Evolutionary conservation across 1,140 invertebrate species (phyloP).

Genomic region (Homarus americanus): DNA sequence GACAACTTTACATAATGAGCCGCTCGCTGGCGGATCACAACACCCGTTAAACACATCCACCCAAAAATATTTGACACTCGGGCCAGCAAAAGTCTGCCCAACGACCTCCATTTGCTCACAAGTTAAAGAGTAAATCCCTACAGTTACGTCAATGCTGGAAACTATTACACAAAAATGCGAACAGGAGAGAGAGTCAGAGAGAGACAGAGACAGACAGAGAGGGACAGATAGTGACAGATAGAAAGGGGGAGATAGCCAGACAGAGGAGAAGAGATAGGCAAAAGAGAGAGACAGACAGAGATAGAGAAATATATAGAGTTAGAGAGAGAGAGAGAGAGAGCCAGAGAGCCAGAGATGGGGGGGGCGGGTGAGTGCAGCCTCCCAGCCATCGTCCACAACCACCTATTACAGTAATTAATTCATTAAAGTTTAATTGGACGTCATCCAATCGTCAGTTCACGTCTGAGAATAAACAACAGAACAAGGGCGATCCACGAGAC

Average conservation of each 20-base stretch:
- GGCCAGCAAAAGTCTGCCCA: not conserved
- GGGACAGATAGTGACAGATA: too few species aligned
- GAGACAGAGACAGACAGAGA: too few species aligned
- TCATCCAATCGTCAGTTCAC: constrained; percentile 48
- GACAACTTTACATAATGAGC: constrained; percentile 13
- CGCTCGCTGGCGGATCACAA: not conserved
- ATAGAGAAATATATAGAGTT: too few species aligned
- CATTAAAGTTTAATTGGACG: constrained; percentile 63
- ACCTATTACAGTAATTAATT: constrained; percentile 63
- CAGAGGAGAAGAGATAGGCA: too few species aligned
- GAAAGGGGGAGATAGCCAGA: too few species aligned
- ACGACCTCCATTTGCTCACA: constrained; percentile 31
- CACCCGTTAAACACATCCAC: not conserved
- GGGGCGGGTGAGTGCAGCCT: not conserved
- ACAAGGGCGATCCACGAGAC: not conserved
- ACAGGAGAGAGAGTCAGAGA: not conserved
- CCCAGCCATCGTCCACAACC: not conserved
- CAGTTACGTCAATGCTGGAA: constrained; percentile 7
- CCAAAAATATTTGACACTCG: constrained; percentile 19
- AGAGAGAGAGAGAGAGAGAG: not conserved
- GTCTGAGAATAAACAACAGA: constrained; percentile 22
- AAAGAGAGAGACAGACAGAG: too few species aligned
- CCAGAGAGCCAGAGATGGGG: not conserved
- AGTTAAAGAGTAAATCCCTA: constrained; percentile 21
- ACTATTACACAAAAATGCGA: not conserved